These are phyloP conservation scores for Argynnis bischoffii DNA, from an alignment of 2,888 invertebrate species.

Conservation along the genomic window DNA sequence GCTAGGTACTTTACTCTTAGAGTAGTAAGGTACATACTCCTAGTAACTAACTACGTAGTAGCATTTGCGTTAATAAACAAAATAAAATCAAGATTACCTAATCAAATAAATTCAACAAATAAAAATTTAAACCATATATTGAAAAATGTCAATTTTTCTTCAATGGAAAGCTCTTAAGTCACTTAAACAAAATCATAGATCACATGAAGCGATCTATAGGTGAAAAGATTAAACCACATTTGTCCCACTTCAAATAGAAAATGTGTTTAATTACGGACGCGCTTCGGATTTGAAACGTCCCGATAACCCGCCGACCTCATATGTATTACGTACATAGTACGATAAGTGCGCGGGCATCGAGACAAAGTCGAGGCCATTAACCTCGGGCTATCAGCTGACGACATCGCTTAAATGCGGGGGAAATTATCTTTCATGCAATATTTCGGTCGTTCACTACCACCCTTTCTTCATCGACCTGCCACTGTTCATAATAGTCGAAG, in stretches of 20 bases:
- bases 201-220: neutral
- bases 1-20: too few relatives aligned
- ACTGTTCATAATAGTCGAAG: neutral
- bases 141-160: too few relatives aligned
- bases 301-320: conserved; percentile 73
- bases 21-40: too few relatives aligned
- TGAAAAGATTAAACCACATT: conserved; percentile 17
- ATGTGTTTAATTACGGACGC: conserved; percentile 32
- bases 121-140: too few relatives aligned
- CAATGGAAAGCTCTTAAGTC: neutral
- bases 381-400: conserved; percentile 79
- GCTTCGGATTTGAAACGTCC: conserved; percentile 45
- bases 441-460: conserved; percentile 68
- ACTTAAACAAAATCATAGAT: neutral
- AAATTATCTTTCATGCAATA: conserved; percentile 73
- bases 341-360: conserved; percentile 69
- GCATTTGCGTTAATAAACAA: too few relatives aligned
- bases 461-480: conserved; percentile 38
- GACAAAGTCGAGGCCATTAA: conserved; percentile 77
- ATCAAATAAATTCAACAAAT: too few relatives aligned
- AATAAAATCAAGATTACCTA: too few relatives aligned
- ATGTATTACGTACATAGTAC: conserved; percentile 48
- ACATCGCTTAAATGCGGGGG: conserved; percentile 68
- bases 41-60: too few relatives aligned
- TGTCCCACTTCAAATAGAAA: conserved; percentile 31